Evolutionary conservation across 2,113 vertebrate species (phyloP), one percentile per base, ranked within the genome.

Genomic region (Tichodroma muraria): DNA sequence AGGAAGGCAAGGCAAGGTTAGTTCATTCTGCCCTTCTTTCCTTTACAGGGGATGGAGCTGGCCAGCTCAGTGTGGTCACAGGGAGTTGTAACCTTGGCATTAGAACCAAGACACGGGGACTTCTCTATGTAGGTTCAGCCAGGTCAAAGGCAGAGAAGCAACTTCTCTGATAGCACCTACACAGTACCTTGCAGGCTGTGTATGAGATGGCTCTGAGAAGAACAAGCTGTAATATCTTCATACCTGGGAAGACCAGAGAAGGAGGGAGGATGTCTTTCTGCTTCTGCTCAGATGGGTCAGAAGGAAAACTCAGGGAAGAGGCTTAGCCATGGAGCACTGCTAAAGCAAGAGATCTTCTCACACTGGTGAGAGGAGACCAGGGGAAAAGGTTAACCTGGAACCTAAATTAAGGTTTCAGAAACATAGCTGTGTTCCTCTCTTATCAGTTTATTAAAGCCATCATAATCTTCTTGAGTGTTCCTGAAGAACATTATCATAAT

Each of bases 401-500:
- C 91, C 93, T 94, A 95, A 95, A 95, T 89, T 90, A 93, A 71
- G 66, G 84, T 92, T 96, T 96, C 90, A 93, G 84, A 93, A 94
- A 91, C 86, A 80, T 79, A 95, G 69, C 68, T 63, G 59, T 86
- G 79, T 75, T 92, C 87, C 77, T 86, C 83, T 79, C 85, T 96
- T 95, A 94, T 63, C 95, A 96, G 87, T 97, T 96, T 96, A 97
- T 97, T 96, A 97, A 96, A 96, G 76, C 90, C 91, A 93, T 90
- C 90, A 82, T 94, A 97, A 97, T 96, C 94, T 89, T 94, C 89
- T 94, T 88, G 88, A 97, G 84, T 94, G 84, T 85, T 96, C 93
- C 94, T 95, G 91, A 96, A 95, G 94, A 96, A 95, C 72, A 96
- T 96, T 97, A 96, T 84, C 94, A 92, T 96, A 97, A 97, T 97